A percentile compares a stretch with the other conserved stretches of the same genome.
These are phyloP conservation scores for Desmophyllum pertusum DNA, from an alignment of 92 coral and sea anemone species.

Conservation along the genomic window DNA sequence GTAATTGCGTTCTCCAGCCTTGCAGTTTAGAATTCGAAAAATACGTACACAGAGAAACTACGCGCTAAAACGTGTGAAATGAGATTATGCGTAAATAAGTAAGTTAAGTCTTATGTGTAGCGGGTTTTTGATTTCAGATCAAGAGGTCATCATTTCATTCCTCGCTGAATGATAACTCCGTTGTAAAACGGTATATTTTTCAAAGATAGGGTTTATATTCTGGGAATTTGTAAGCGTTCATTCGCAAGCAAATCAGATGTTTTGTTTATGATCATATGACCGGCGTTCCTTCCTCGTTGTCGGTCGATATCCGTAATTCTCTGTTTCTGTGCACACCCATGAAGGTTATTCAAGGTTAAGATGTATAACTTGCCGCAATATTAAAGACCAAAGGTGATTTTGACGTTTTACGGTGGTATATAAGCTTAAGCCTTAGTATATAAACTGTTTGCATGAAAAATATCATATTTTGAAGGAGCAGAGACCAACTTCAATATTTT, in stretches of 20 bases:
- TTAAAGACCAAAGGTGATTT: slow-evolving; percentile 43
- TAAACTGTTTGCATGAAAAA: too few species aligned
- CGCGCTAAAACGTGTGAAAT: neutral
- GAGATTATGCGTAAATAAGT: too few species aligned
- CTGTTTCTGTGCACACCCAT: neutral
- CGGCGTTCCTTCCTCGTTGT: too few species aligned
- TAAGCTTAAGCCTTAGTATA: too few species aligned
- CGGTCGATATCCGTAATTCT: neutral
- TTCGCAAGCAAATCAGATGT: neutral
- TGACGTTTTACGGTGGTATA: too few species aligned
- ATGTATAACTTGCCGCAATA: neutral
- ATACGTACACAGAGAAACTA: neutral
- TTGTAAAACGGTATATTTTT: slow-evolving; percentile 9
- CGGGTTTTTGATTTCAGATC: slow-evolving; percentile 18
- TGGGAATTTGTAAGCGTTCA: neutral
- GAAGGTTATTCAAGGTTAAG: slow-evolving; percentile 23
- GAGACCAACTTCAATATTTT: too few species aligned
- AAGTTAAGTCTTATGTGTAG: too few species aligned
- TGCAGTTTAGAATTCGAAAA: neutral
- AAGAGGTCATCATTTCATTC: neutral
- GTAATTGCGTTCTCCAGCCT: neutral
- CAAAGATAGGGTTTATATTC: neutral
- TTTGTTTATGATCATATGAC: neutral
- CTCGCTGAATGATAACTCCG: neutral
- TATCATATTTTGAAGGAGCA: neutral